Evolutionary conservation across 2,797 vertebrate genomes (phyloP).

Genomic region (Tenualosa thibaudeaui): DNA sequence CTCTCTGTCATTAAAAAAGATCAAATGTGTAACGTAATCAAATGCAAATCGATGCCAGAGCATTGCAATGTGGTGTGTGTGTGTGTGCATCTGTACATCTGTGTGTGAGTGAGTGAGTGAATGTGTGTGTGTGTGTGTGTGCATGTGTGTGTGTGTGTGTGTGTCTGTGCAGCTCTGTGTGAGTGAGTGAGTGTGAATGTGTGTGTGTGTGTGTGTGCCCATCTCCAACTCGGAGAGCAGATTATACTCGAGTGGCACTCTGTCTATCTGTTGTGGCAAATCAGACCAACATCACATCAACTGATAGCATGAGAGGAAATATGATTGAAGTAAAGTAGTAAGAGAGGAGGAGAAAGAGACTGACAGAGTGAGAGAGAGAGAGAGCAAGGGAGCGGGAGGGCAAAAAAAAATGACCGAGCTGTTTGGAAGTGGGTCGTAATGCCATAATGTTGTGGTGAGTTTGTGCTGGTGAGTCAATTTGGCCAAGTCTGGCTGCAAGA

Average conservation of each 20-base stretch:
- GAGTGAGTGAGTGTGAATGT: not conserved
- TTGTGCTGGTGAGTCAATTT: constrained; percentile 11
- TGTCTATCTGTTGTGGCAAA: not conserved
- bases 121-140: not conserved
- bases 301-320: constrained; percentile 22
- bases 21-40: constrained; percentile 35
- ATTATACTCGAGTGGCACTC: constrained; percentile 9
- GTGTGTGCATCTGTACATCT: not conserved
- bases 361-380: not conserved
- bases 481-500: not conserved
- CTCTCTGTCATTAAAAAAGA: constrained; percentile 34
- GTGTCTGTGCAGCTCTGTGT: not conserved
- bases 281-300: constrained; percentile 23
- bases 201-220: not conserved
- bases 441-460: constrained; percentile 3
- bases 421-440: constrained; percentile 36
- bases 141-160: not conserved
- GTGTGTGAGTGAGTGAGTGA: not conserved
- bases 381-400: not conserved
- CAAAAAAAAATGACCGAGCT: not conserved
- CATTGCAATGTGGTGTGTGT: constrained; percentile 1
- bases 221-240: not conserved
- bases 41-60: constrained; percentile 35
- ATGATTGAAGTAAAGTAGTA: constrained; percentile 22
- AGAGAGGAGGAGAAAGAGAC: not conserved